Conservation (phyloP, 2,797 vertebrate species). For the Falco columbarius region DNA sequence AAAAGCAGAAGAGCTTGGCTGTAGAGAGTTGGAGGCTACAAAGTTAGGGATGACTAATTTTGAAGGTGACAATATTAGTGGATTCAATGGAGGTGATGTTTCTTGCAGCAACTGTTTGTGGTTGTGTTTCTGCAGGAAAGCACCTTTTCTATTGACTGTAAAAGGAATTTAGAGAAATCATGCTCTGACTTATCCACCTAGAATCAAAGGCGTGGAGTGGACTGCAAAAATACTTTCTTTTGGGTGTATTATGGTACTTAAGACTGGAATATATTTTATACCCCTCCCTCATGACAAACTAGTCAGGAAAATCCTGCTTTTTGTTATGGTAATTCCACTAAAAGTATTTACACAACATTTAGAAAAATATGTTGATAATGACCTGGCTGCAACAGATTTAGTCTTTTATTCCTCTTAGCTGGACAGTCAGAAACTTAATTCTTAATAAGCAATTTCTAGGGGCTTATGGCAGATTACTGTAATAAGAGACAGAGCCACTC, state of each 20-base stretch:
- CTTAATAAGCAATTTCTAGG: neutral
- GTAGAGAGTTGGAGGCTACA: neutral
- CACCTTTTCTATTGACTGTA: rapidly evolving
- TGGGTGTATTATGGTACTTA: neutral
- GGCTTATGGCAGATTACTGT: neutral
- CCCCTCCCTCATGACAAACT: neutral
- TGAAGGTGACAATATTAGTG: neutral
- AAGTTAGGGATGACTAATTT: neutral
- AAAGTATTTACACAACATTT: neutral
- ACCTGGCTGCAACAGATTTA: neutral
- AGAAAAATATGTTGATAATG: neutral
- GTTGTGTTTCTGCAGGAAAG: neutral
- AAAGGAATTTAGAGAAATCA: neutral
- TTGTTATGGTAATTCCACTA: neutral
- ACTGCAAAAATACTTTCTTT: neutral
- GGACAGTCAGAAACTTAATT: neutral
- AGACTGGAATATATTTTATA: neutral
- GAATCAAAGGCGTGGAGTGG: neutral
- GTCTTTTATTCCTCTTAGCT: neutral
- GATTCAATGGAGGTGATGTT: neutral
- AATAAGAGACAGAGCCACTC: neutral
- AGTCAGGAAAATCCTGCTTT: neutral
- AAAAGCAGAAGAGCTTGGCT: neutral
- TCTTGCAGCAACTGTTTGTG: neutral
- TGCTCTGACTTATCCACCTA: neutral